Conservation (phyloP, 2,113 vertebrate genomes). For the Thamnophis sirtalis region DNA sequence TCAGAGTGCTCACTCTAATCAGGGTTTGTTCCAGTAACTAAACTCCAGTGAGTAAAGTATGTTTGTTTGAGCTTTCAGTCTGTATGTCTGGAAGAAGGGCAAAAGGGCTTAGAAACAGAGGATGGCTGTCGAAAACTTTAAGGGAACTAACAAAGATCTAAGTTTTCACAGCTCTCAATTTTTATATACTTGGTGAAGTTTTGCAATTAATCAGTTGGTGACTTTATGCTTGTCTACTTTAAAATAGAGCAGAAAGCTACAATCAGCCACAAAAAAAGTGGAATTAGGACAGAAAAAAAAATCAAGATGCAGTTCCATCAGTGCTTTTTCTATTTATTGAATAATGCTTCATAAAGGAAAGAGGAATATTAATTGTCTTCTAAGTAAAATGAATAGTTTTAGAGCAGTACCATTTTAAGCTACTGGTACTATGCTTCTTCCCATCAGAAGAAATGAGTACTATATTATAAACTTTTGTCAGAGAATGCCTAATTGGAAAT, state of each 20-base stretch:
- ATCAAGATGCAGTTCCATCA: background rate
- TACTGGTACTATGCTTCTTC: slow-evolving; percentile 13
- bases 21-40: background rate
- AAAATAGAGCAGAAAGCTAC: background rate
- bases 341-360: slow-evolving; percentile 29
- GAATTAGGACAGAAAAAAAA: background rate
- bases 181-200: background rate
- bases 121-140: background rate
- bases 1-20: background rate
- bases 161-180: background rate
- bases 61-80: background rate
- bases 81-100: background rate
- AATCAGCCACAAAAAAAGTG: background rate
- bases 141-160: background rate
- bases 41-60: background rate
- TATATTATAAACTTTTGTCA: background rate
- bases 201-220: background rate
- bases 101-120: background rate
- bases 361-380: slow-evolving; percentile 47
- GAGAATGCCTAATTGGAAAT: background rate
- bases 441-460: slow-evolving; percentile 6
- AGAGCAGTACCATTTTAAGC: background rate
- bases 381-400: slow-evolving; percentile 30
- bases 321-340: background rate
- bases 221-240: background rate